Evolutionary conservation across 2,888 invertebrate species (phyloP).

Genomic region (Elegia similella): DNA sequence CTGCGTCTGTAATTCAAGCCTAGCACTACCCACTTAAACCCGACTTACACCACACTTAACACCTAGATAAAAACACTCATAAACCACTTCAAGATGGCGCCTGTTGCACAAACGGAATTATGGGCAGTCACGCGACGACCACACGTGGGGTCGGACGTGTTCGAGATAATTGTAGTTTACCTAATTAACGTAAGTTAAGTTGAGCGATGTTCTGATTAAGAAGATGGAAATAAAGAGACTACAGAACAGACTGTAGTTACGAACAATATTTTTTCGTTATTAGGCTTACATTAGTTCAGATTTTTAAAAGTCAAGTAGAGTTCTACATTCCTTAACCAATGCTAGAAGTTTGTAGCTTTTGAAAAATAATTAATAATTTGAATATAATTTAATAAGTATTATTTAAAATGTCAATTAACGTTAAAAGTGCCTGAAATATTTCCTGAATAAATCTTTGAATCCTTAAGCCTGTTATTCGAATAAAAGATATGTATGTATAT

Average conservation of each 20-base stretch:
- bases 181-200: background rate
- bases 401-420: no score
- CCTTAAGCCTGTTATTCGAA: no score
- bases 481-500: no score
- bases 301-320: no score
- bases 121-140: constrained; percentile 68
- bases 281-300: no score
- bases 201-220: background rate
- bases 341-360: no score
- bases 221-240: background rate
- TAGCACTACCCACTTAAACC: background rate
- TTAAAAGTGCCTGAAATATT: no score
- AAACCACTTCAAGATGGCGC: constrained; percentile 36
- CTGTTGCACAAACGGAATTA: constrained; percentile 45
- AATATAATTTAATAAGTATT: no score
- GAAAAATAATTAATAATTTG: no score
- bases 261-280: no score
- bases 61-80: constrained; percentile 18
- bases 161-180: constrained; percentile 23
- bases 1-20: background rate
- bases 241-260: background rate
- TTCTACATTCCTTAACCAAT: no score
- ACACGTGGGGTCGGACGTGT: constrained; percentile 59
- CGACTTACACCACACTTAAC: constrained; percentile 15
- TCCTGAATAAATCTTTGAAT: no score